A percentile compares a stretch with the other conserved stretches of the same genome.
These are phyloP conservation scores for Parazoanthus darwini DNA, from an alignment of 92 coral and sea anemone genomes.

Conservation along the genomic window DNA sequence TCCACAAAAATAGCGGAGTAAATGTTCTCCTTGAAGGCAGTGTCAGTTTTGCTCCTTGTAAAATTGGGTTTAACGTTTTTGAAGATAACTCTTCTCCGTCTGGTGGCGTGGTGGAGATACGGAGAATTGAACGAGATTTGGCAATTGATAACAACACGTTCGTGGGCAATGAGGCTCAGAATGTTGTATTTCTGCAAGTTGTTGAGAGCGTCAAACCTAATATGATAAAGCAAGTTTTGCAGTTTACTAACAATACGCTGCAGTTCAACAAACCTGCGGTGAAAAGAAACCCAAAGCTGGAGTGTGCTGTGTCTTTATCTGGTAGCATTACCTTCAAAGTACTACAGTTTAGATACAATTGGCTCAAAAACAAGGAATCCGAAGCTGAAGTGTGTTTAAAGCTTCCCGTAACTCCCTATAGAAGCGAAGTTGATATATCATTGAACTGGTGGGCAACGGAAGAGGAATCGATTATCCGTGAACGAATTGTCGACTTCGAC, in stretches of 20 bases:
- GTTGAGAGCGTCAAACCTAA: slow-evolving; percentile 9
- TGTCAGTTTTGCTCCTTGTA: not conserved
- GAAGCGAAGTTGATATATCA: slow-evolving; percentile 33
- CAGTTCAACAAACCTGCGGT: slow-evolving; percentile 10
- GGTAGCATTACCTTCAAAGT: slow-evolving; percentile 44
- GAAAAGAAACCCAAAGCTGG: not conserved
- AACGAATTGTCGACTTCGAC: slow-evolving; percentile 63
- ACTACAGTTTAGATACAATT: slow-evolving; percentile 41
- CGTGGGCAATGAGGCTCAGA: slow-evolving; percentile 35
- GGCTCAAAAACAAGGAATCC: slow-evolving; percentile 45
- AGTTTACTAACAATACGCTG: slow-evolving; percentile 51
- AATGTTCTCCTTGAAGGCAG: slow-evolving; percentile 35
- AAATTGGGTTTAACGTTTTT: slow-evolving; percentile 47
- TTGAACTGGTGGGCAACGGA: slow-evolving; percentile 76
- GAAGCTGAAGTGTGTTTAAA: slow-evolving; percentile 50
- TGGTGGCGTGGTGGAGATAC: slow-evolving; percentile 47
- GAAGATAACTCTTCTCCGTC: slow-evolving; percentile 31
- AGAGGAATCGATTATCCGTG: slow-evolving; percentile 3
- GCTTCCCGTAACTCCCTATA: slow-evolving; percentile 28
- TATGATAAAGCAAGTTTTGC: not conserved
- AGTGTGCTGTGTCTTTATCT: slow-evolving; percentile 35
- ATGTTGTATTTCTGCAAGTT: slow-evolving; percentile 37
- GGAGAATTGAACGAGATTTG: slow-evolving; percentile 28
- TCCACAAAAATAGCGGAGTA: slow-evolving; percentile 42
- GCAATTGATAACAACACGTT: slow-evolving; percentile 49